These are phyloP conservation scores for Leptarthrus brevirostris DNA, from an alignment of 2,888 invertebrate genomes.

Conservation along the genomic window DNA sequence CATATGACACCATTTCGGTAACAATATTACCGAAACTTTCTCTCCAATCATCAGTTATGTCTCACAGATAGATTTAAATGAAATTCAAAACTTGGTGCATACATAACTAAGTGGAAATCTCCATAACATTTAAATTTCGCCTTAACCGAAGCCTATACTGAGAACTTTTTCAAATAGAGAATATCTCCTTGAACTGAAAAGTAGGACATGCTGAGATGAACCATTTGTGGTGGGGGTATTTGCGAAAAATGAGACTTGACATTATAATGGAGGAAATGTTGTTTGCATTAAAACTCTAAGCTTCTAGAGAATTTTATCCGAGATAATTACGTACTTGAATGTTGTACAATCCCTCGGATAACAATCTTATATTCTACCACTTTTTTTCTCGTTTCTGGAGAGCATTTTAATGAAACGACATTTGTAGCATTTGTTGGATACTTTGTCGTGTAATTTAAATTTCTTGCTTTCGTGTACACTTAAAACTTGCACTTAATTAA, in stretches of 20 bases:
- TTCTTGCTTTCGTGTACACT: no score
- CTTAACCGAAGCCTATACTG: not conserved
- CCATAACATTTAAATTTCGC: not conserved
- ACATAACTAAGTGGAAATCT: not conserved
- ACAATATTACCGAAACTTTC: no score
- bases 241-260: constrained; percentile 18
- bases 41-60: no score
- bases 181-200: constrained; percentile 40
- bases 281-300: constrained; percentile 41
- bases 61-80: not conserved
- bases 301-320: constrained; percentile 13
- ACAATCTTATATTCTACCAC: constrained; percentile 22
- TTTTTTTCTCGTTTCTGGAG: not conserved
- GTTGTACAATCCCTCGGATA: constrained; percentile 20
- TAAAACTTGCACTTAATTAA: no score
- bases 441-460: no score
- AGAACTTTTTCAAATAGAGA: constrained; percentile 2
- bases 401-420: not conserved
- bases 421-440: no score
- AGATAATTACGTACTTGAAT: constrained; percentile 25
- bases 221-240: constrained; percentile 8
- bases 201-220: constrained; percentile 17
- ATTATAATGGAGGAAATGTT: constrained; percentile 34
- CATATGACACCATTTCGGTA: no score
- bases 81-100: not conserved